These are phyloP conservation scores for Spilarctia lutea DNA, from an alignment of 2,888 invertebrate species.

Conservation along the genomic window DNA sequence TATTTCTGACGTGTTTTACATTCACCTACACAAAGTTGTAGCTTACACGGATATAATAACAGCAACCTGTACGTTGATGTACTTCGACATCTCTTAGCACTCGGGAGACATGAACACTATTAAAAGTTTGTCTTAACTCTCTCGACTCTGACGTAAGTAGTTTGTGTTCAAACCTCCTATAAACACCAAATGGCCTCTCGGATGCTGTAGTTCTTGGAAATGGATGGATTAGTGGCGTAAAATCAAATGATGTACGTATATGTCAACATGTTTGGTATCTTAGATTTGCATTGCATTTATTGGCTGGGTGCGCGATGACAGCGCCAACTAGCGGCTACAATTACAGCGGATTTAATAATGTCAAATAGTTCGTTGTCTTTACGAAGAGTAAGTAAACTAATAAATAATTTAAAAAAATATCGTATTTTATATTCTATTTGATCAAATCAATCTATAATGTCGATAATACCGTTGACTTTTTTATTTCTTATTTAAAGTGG, in stretches of 20 bases:
- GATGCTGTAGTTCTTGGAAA: conserved; percentile 43
- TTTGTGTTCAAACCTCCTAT: conserved; percentile 67
- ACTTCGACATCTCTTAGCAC: conserved; percentile 58
- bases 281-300: too few species aligned
- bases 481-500: too few species aligned
- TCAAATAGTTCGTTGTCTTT: too few species aligned
- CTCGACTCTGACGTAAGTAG: conserved; percentile 72
- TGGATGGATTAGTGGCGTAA: not conserved
- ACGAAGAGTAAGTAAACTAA: too few species aligned
- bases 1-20: too few species aligned
- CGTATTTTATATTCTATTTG: too few species aligned
- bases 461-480: too few species aligned
- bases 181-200: conserved; percentile 56
- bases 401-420: too few species aligned
- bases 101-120: conserved; percentile 76
- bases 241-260: not conserved
- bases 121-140: conserved; percentile 79
- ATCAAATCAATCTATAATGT: too few species aligned
- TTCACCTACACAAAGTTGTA: conserved; percentile 23
- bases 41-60: conserved; percentile 71
- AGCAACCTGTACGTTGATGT: conserved; percentile 52
- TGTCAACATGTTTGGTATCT: not conserved
- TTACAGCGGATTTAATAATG: too few species aligned
- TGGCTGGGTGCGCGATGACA: too few species aligned
- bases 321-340: too few species aligned